Evolutionary conservation across 1,140 invertebrate genomes (phyloP).

Genomic region (Atta colombica): DNA sequence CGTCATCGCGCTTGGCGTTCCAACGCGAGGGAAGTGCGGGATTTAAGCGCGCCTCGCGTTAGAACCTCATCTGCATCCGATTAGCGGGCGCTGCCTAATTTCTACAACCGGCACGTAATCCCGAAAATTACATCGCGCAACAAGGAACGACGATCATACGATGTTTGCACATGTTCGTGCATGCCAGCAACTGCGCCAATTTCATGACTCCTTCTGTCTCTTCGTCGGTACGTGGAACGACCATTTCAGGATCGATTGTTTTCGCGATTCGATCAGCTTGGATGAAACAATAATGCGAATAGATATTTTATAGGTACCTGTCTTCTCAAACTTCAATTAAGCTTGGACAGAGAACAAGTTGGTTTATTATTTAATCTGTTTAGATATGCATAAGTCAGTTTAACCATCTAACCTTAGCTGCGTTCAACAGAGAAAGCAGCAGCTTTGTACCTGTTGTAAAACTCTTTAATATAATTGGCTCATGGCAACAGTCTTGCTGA

Average conservation of each 20-base stretch:
- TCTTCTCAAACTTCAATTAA: conserved; percentile 10
- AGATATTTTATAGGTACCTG: conserved; percentile 9
- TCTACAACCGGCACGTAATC: conserved; percentile 44
- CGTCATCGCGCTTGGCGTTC: neutral
- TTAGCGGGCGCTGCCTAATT: conserved; percentile 45
- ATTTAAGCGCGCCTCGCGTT: conserved; percentile 6
- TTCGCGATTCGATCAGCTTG: neutral
- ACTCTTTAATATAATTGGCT: no score
- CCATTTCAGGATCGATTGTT: neutral
- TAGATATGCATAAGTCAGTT: neutral
- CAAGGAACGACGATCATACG: neutral
- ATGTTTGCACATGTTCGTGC: conserved; percentile 25
- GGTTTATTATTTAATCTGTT: conserved; percentile 12
- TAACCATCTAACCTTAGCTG: neutral
- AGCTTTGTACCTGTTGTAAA: no score
- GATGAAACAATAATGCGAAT: neutral
- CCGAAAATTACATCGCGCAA: conserved; percentile 44
- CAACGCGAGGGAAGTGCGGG: neutral
- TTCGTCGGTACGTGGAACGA: neutral
- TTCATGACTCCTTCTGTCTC: neutral
- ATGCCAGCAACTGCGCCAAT: neutral
- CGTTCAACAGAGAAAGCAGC: no score
- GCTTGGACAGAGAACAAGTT: neutral
- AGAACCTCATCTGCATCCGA: conserved; percentile 61
- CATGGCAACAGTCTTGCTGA: no score